Percentiles rank a stretch among this genome's conserved stretches.
phyloP scores from a whole-genome alignment of 1,140 invertebrate species.

The Saccostrea echinata region DNA sequence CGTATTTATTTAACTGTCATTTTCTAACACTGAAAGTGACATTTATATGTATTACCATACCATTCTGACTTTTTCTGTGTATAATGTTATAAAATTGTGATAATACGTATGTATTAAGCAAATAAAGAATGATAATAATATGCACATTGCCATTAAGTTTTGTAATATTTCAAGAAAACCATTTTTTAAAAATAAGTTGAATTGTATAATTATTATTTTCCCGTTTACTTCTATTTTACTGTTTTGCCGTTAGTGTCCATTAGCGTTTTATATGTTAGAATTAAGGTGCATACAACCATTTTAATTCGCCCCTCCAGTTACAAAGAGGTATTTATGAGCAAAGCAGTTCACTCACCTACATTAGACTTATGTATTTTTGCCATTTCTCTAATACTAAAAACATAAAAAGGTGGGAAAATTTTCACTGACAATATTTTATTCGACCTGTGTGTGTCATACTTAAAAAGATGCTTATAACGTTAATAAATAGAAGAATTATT shows the following conservation, averaged over 20 bases:
- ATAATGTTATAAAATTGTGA: too few species aligned
- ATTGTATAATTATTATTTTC: too few species aligned
- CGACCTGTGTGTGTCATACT: conserved; percentile 31
- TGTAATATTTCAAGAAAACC: too few species aligned
- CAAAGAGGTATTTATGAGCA: neutral
- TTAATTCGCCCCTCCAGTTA: conserved; percentile 23
- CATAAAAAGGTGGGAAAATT: conserved; percentile 28
- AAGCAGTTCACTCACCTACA: neutral
- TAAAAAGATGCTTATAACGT: conserved; percentile 3
- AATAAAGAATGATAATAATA: too few species aligned
- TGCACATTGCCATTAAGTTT: too few species aligned
- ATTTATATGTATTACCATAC: too few species aligned
- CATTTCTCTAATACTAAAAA: conserved; percentile 17
- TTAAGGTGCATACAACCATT: neutral
- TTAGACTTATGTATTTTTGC: conserved; percentile 10
- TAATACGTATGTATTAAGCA: too few species aligned
- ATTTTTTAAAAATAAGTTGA: too few species aligned
- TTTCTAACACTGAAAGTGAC: too few species aligned
- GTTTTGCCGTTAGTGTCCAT: conserved; percentile 14
- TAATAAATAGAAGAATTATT: conserved; percentile 29
- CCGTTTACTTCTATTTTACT: neutral
- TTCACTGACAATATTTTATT: conserved; percentile 24
- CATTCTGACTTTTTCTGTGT: too few species aligned
- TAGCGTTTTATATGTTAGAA: neutral
- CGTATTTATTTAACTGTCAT: too few species aligned